These are phyloP conservation scores for Dicerorhinus sumatrensis DNA, from an alignment of 2,113 vertebrate species.

Conservation along the genomic window DNA sequence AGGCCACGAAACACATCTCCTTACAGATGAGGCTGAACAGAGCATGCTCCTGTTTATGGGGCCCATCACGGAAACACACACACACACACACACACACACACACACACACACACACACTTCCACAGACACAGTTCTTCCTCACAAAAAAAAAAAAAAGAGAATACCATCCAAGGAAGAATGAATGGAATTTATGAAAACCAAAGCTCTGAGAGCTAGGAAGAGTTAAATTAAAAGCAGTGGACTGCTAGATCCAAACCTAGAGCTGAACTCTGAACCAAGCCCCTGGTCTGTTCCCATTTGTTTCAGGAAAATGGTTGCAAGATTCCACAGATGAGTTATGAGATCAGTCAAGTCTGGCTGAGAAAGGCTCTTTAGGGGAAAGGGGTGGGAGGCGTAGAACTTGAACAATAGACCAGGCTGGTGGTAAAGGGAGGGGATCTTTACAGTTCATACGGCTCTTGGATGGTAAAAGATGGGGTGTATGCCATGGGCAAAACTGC, in stretches of 20 bases:
- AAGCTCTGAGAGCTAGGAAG: background rate
- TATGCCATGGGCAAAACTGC: background rate
- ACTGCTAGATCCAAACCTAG: background rate
- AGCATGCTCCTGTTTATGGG: background rate
- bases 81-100: background rate
- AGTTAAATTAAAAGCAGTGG: background rate
- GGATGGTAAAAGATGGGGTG: background rate
- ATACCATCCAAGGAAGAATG: background rate
- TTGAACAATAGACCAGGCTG: background rate
- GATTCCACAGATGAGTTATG: background rate
- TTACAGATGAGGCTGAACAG: background rate
- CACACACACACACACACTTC: background rate
- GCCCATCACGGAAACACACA: background rate
- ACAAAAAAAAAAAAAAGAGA: too few species aligned
- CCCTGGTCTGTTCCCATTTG: background rate
- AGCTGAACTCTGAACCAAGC: slow-evolving; percentile 4
- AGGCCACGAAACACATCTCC: background rate
- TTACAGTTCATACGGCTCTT: background rate
- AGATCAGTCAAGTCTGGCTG: background rate
- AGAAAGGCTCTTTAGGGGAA: slow-evolving; percentile 13
- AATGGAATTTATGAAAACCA: background rate
- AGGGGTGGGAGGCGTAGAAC: background rate
- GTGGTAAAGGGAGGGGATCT: background rate
- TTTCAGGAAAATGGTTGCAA: background rate
- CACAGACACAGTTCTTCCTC: background rate